Evolutionary conservation across 1,140 invertebrate genomes (phyloP).

Genomic region (Micrasema minimum): DNA sequence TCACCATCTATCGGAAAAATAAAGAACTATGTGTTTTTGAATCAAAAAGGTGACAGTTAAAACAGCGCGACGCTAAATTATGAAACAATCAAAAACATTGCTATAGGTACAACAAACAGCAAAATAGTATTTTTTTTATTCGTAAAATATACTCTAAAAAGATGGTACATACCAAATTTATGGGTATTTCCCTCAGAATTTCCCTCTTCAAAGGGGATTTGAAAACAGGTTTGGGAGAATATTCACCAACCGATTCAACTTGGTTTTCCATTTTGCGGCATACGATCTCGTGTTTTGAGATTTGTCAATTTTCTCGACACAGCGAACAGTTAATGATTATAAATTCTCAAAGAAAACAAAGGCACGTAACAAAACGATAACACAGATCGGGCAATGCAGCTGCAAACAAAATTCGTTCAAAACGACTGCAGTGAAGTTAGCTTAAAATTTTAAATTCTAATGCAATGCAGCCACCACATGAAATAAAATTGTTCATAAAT

Average conservation of each 20-base stretch:
- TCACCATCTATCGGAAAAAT: conserved; percentile 8
- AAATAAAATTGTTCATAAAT: too few species aligned
- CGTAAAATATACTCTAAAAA: not conserved
- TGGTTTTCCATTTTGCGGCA: conserved; percentile 23
- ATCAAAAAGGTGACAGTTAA: not conserved
- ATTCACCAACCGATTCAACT: conserved; percentile 3
- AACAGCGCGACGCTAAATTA: too few species aligned
- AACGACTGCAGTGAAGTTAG: conserved; percentile 25
- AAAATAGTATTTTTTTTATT: too few species aligned
- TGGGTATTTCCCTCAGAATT: conserved; percentile 25
- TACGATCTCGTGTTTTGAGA: not conserved
- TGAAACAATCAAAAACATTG: too few species aligned
- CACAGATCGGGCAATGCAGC: not conserved
- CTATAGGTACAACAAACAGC: too few species aligned
- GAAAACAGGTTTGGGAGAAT: conserved; percentile 19
- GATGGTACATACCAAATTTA: conserved; percentile 20
- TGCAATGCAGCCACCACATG: not conserved
- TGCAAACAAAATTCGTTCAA: not conserved
- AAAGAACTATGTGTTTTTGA: conserved; percentile 8
- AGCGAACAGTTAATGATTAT: not conserved
- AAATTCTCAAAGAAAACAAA: not conserved
- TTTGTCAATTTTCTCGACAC: too few species aligned
- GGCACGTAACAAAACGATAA: not conserved
- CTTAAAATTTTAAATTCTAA: not conserved
- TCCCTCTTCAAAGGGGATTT: conserved; percentile 24